These are phyloP conservation scores for Anisognathus igniventris DNA, from an alignment of 2,797 vertebrate species.

Conservation along the genomic window DNA sequence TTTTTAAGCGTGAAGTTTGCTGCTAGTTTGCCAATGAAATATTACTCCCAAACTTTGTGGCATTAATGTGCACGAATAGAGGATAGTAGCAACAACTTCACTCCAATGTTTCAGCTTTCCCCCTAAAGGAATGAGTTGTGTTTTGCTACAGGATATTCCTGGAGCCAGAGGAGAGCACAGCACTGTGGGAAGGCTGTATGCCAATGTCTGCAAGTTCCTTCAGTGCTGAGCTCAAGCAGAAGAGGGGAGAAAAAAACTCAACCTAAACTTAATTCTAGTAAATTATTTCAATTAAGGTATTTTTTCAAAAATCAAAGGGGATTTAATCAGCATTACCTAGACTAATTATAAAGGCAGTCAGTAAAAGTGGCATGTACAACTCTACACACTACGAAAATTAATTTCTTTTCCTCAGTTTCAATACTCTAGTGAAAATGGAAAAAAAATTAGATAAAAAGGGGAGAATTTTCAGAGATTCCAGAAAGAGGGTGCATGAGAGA, in stretches of 20 bases:
- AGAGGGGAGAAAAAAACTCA: rapidly evolving
- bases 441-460: background rate
- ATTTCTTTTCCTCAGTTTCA: background rate
- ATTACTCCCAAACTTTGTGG: background rate
- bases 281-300: background rate
- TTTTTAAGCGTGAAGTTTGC: background rate
- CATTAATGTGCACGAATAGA: background rate
- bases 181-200: background rate
- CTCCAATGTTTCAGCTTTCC: background rate
- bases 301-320: background rate
- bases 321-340: background rate
- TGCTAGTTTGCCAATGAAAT: background rate
- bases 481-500: background rate
- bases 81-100: background rate
- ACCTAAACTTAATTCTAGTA: background rate
- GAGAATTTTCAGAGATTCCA: background rate
- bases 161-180: background rate
- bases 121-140: background rate
- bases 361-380: background rate
- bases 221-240: background rate
- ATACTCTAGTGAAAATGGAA: background rate
- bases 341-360: background rate
- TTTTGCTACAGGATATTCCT: background rate
- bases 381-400: background rate
- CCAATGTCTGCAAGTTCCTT: background rate